Evolutionary conservation across 1,140 invertebrate species (phyloP).

Genomic region (Macrobrachium nipponense): DNA sequence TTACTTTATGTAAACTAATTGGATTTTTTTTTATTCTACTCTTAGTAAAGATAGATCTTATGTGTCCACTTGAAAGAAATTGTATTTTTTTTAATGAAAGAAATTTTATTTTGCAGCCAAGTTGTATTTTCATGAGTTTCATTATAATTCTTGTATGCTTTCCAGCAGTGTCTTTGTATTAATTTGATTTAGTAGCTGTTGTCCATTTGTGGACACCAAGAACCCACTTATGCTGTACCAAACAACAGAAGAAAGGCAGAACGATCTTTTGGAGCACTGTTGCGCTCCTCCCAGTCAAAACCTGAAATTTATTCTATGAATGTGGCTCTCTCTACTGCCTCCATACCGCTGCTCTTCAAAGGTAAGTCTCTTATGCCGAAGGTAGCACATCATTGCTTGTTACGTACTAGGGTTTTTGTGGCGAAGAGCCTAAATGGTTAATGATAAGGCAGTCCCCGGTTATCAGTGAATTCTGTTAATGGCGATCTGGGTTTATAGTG

Average conservation of each 20-base stretch:
- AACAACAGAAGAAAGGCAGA: slow-evolving; percentile 22
- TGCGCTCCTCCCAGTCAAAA: slow-evolving; percentile 6
- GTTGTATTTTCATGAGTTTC: slow-evolving; percentile 68
- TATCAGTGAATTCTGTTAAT: no score
- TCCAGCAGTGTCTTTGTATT: slow-evolving; percentile 49
- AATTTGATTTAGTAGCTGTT: slow-evolving; percentile 53
- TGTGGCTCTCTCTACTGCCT: slow-evolving; percentile 33
- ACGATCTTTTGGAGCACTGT: slow-evolving; percentile 16
- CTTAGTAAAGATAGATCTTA: no score
- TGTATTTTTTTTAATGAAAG: no score
- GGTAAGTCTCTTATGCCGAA: not conserved
- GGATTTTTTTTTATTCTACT: no score
- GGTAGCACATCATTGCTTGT: not conserved
- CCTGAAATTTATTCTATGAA: slow-evolving; percentile 43
- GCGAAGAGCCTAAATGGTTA: no score
- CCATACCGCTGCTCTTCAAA: not conserved
- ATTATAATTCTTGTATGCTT: slow-evolving; percentile 67
- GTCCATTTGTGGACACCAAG: slow-evolving; percentile 46
- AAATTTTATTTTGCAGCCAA: not conserved
- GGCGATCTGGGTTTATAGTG: no score
- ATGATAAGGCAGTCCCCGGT: no score
- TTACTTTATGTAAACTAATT: no score
- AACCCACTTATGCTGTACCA: slow-evolving; percentile 56
- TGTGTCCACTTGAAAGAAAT: no score
- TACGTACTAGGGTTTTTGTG: not conserved